These are phyloP conservation scores for Atrichornis clamosus DNA, from an alignment of 2,113 vertebrate genomes.

Conservation along the genomic window DNA sequence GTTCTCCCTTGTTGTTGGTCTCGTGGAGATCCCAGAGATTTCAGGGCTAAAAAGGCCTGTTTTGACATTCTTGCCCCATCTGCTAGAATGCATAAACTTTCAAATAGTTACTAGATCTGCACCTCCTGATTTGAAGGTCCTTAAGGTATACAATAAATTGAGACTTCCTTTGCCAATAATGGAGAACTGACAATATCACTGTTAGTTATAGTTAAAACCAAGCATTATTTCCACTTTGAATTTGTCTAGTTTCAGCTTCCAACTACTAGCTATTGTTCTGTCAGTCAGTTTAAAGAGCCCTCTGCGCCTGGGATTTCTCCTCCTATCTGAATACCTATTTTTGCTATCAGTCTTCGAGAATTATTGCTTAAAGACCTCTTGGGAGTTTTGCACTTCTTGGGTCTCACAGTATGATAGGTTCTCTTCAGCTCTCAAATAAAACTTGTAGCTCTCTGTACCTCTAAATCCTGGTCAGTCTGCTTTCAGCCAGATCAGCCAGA, in stretches of 20 bases:
- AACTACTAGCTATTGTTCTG: not conserved
- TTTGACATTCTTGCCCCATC: not conserved
- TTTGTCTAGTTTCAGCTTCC: not conserved
- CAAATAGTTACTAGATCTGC: not conserved
- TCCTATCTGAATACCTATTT: not conserved
- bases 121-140: not conserved
- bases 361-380: not conserved
- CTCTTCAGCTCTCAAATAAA: not conserved
- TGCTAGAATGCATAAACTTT: not conserved
- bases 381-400: not conserved
- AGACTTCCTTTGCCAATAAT: not conserved
- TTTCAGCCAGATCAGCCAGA: not conserved
- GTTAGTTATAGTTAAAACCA: not conserved
- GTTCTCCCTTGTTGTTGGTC: not conserved
- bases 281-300: not conserved
- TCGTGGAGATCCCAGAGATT: not conserved
- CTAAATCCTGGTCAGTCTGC: not conserved
- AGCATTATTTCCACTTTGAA: not conserved
- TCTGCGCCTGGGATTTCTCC: not conserved
- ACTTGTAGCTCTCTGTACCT: not conserved
- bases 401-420: not conserved
- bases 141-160: not conserved
- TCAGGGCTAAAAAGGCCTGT: not conserved
- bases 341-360: not conserved
- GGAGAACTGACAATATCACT: not conserved